phyloP scores from a whole-genome alignment of 2,888 invertebrate genomes.

The Aphodius granarius region DNA sequence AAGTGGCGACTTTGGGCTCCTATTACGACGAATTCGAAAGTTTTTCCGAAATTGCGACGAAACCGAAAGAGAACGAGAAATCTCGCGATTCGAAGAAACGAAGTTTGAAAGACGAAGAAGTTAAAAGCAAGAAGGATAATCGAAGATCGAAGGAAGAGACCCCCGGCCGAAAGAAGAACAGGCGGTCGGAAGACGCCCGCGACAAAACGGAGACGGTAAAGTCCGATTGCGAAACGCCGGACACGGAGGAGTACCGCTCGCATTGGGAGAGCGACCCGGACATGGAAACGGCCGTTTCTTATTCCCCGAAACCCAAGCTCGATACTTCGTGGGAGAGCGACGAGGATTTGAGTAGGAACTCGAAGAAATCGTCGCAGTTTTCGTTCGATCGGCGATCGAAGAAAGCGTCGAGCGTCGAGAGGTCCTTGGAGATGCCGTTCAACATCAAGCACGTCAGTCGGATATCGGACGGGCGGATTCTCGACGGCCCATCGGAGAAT shows the following conservation, averaged over 20 bases:
- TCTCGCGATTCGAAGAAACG: not conserved
- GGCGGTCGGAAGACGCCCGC: not conserved
- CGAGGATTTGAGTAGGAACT: conserved; percentile 29
- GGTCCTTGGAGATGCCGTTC: conserved; percentile 40
- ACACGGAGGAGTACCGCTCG: conserved; percentile 43
- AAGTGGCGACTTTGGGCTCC: not conserved
- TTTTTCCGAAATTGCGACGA: not conserved
- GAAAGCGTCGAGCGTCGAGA: conserved; percentile 19
- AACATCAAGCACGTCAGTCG: conserved; percentile 28
- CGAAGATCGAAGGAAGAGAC: not conserved
- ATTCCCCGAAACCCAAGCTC: conserved; percentile 18
- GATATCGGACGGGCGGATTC: conserved; percentile 12
- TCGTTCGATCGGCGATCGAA: conserved; percentile 7
- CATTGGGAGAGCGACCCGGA: conserved; percentile 45
- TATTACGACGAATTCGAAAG: conserved; percentile 2
- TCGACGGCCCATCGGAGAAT: not conserved
- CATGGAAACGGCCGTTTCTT: conserved; percentile 24
- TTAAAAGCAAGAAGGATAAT: not conserved
- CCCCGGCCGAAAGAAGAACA: conserved; percentile 4
- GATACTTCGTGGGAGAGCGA: conserved; percentile 39
- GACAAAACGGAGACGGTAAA: not conserved
- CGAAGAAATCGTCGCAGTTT: not conserved
- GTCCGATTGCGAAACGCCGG: conserved; percentile 33
- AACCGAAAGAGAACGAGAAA: not conserved
- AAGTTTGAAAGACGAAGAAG: not conserved